phyloP scores from a whole-genome alignment of 2,888 invertebrate species.

The Didymodactylos carnosus region DNA sequence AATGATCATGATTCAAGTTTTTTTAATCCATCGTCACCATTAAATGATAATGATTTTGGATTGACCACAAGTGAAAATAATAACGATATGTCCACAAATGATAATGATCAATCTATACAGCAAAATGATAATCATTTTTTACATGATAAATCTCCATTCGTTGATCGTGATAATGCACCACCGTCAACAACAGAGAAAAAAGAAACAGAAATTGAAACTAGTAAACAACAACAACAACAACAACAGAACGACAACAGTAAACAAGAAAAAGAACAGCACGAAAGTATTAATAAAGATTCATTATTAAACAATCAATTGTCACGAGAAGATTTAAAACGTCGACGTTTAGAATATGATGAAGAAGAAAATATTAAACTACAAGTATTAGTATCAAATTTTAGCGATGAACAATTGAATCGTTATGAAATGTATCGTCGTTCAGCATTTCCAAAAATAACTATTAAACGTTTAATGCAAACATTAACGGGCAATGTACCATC shows the following conservation, averaged over 20 bases:
- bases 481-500: slow-evolving; percentile 88
- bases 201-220: too few species aligned
- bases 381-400: slow-evolving; percentile 78
- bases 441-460: slow-evolving; percentile 90
- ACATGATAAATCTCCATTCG: too few species aligned
- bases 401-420: slow-evolving; percentile 85
- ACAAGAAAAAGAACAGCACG: too few species aligned
- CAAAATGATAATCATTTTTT: background rate
- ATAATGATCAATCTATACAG: background rate
- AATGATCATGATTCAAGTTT: background rate
- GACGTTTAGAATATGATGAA: background rate
- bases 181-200: too few species aligned
- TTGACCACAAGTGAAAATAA: background rate
- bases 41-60: background rate
- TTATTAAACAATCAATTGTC: too few species aligned
- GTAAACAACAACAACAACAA: too few species aligned
- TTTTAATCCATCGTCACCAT: background rate
- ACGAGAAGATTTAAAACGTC: too few species aligned
- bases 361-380: background rate
- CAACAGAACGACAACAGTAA: too few species aligned
- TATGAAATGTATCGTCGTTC: slow-evolving; percentile 95
- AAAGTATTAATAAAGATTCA: background rate
- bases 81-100: background rate
- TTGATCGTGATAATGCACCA: too few species aligned
- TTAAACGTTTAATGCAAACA: slow-evolving; percentile 58